Base-by-base conservation (phyloP, 2,797 vertebrate genomes). In the Sebastes taczanowskii region DNA sequence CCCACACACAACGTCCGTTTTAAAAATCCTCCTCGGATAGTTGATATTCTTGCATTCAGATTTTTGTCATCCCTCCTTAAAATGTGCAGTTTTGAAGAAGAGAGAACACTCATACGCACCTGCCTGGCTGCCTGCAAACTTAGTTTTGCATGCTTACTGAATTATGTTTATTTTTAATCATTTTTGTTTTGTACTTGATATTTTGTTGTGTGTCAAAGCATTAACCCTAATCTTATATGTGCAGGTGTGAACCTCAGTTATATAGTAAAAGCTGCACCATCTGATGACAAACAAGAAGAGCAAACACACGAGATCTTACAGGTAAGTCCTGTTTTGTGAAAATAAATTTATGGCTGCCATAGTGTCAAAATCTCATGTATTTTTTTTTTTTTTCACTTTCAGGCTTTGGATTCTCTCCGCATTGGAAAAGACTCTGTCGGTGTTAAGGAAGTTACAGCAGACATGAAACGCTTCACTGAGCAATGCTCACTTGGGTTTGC, bases 211-310 rank as follows among this genome's bases (percentile, higher is more conserved):
- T 76, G 2, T 60, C 25, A 64, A 30, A 55, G 10, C 27, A 46
- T 78, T 86, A 65, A 82, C 20, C 9, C 2, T 16, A 6, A 27
- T 74, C 1, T 11, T 67, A 11, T 82, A 32, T 84, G 3, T 88
- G 2, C 88, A 99, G 98, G 97, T 75, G 98, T 99, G 74, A 97
- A 99, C 82, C 95, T 99, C 73, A 96, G 91, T 88, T 98, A 96
- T 82, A 97, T 99, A 53, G 95, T 99, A 62, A 97, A 98, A 93
- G 93, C 91, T 30, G 93, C 95, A 6, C 92, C 93, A 52, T 94
- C 92, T 18, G 95, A 95, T 80, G 89, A 93, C 60, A 91, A 92
- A 2, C 90, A 95, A 71, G 96, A 95, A 22, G 95, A 95, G 56
- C 94, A 95, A 82, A 94, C 90, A 20, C 98, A 99, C 3, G 89